Conservation (phyloP, 1,140 invertebrate species). For the Macrostomum lignano region DNA sequence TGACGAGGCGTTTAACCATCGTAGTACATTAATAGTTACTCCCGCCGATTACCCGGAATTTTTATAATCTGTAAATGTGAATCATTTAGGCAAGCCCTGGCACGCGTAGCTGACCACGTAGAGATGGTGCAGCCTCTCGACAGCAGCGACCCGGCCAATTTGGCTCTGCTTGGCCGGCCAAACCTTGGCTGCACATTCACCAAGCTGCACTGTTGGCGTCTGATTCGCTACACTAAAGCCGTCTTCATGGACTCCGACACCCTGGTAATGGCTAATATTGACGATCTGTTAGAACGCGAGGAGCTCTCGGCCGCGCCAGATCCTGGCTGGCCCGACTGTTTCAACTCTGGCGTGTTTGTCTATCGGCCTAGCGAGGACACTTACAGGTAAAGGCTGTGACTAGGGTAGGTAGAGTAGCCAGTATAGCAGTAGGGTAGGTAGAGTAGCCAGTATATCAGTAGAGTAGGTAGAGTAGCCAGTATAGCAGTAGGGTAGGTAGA, state of each 20-base stretch:
- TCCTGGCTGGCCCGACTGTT: constrained; percentile 31
- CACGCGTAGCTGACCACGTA: constrained; percentile 19
- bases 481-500: too few relatives aligned
- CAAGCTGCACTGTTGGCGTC: constrained; percentile 28
- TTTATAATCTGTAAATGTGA: too few relatives aligned
- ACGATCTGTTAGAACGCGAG: constrained; percentile 29
- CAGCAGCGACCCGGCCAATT: constrained; percentile 18
- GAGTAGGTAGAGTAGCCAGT: too few relatives aligned
- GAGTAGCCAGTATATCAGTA: too few relatives aligned
- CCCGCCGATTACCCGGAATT: too few relatives aligned
- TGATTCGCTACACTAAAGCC: constrained; percentile 26
- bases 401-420: too few relatives aligned
- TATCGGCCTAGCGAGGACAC: constrained; percentile 23
- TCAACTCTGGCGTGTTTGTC: constrained; percentile 30
- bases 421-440: too few relatives aligned
- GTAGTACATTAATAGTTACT: too few relatives aligned
- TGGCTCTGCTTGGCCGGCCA: constrained; percentile 21
- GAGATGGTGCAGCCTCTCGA: constrained; percentile 21
- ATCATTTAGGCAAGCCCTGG: constrained; percentile 13
- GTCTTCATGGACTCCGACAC: constrained; percentile 29
- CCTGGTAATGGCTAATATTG: constrained; percentile 12
- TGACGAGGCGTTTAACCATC: too few relatives aligned
- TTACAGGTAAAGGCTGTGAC: too few relatives aligned
- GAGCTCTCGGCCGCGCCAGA: constrained; percentile 29
- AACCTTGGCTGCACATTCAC: constrained; percentile 27